Base-by-base conservation (phyloP, 2,113 vertebrate species). In the Xiphorhynchus elegans region DNA sequence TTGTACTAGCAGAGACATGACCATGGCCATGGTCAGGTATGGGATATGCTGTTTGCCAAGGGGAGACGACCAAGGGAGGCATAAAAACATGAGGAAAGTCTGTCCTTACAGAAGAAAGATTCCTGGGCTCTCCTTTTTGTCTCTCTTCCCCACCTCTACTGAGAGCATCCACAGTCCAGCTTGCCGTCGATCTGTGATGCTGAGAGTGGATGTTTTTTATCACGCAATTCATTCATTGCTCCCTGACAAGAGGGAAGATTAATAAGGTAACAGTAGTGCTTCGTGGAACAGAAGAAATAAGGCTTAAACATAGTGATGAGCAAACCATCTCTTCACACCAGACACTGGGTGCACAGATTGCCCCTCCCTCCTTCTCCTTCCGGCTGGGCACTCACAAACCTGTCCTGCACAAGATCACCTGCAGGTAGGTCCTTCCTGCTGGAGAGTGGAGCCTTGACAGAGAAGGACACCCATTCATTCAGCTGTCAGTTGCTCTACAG, bases 161-260 rank as follows among this genome's bases (percentile, higher is more conserved):
- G 52, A 60, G 19, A 79, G 10, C 25, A 73, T 4, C 37, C 68
- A 47, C 26, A 69, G 33, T 56, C 44, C 42, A 33, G 33, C 23
- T 39, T 72, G 26, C 33, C 33, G 37, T n/a, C 0, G 0, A 52
- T 19, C 18, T n/a, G 1, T 5, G 47, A 63, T 0, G 2, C 62
- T 3, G 25, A 89, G 25, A 26, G n/a, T 2, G 8, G 44, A n/a
- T 5, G 35, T 49, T 50, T 77, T 73, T 55, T 4, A 79, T 17
- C 42, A 76, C n/a, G 11, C 10, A 78, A 79, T n/a, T 85, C 44
- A 53, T 13, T 82, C 31, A 19, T 11, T 26, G 17, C 21, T 81
- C 47, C 50, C n/a, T 68, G 28, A 66, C 13, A 25, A 52, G 23
- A 78, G 17, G 17, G 26, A 75, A 68, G 44, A 82, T 87, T 39